Evolutionary conservation across 2,113 vertebrate species (phyloP).

Genomic region (Psilopsiagon aymara): DNA sequence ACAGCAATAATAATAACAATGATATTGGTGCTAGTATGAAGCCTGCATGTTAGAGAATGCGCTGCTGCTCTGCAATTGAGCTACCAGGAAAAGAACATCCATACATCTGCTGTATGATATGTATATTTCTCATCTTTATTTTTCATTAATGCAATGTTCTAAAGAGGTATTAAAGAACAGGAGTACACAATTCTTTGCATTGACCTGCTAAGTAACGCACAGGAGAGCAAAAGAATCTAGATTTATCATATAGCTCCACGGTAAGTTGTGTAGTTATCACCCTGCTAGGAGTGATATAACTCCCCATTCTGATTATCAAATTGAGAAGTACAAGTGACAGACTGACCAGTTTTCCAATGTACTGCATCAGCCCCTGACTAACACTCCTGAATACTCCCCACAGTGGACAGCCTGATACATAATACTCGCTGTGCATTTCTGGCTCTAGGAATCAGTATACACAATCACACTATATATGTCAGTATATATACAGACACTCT

Average conservation of each 20-base stretch:
- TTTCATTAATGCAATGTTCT: not conserved
- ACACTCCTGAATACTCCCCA: not conserved
- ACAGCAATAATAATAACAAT: not conserved
- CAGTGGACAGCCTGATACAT: not conserved
- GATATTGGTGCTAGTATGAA: not conserved
- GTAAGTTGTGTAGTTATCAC: not conserved
- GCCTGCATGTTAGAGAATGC: not conserved
- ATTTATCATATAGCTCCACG: not conserved
- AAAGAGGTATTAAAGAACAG: not conserved
- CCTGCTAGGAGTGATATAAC: not conserved
- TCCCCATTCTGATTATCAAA: not conserved
- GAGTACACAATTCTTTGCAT: not conserved
- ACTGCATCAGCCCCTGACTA: not conserved
- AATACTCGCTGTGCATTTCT: not conserved
- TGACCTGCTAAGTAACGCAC: not conserved
- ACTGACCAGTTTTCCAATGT: not conserved
- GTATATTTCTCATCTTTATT: not conserved
- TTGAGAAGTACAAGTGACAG: not conserved
- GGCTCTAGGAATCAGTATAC: not conserved
- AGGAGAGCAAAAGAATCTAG: not conserved
- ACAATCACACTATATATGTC: not conserved
- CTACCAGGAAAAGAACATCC: not conserved
- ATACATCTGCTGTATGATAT: not conserved
- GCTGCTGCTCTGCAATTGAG: not conserved
- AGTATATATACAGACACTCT: not conserved